Percentiles rank a stretch among this genome's conserved stretches.
Evolutionary conservation across 1,140 invertebrate genomes (phyloP).

Genomic region (Trichomalopsis sarcophagae): DNA sequence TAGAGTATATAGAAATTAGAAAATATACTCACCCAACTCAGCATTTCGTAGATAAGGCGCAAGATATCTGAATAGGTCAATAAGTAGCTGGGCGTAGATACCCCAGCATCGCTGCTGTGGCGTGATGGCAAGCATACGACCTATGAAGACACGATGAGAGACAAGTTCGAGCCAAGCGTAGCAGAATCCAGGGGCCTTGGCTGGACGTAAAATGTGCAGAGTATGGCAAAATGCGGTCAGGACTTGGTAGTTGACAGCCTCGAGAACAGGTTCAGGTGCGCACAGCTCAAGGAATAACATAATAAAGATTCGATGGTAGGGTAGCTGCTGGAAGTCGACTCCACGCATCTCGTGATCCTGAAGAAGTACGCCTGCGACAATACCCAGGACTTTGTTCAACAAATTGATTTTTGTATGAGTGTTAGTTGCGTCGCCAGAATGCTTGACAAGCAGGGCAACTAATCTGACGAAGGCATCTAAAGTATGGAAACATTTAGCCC

Average conservation of each 20-base stretch:
- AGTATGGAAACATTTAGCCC: conserved; percentile 96
- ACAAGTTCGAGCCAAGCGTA: conserved; percentile 99
- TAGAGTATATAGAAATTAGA: not conserved
- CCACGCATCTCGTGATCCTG: conserved; percentile 95
- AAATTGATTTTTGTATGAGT: conserved; percentile 97
- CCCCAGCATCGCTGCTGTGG: conserved; percentile 91
- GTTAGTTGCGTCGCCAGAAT: conserved; percentile 91
- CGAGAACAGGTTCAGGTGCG: conserved; percentile 92
- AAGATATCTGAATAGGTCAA: conserved; percentile 97
- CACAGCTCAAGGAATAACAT: conserved; percentile 98
- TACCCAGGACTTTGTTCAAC: conserved; percentile 96
- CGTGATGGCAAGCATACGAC: conserved; percentile 92
- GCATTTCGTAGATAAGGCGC: conserved; percentile 98
- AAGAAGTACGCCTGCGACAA: conserved; percentile 94
- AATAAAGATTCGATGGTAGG: conserved; percentile 97
- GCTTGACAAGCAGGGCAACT: conserved; percentile 96
- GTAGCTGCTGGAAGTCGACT: conserved; percentile 95
- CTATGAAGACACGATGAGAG: conserved; percentile 96
- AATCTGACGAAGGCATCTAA: conserved; percentile 96
- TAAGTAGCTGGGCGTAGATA: conserved; percentile 92
- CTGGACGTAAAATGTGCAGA: conserved; percentile 92
- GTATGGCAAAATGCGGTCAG: conserved; percentile 94
- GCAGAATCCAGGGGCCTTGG: conserved; percentile 96
- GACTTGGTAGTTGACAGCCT: conserved; percentile 93
- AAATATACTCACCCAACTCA: conserved; percentile 79